Evolutionary conservation across 2,888 invertebrate species (phyloP).

Genomic region (Camptogramma bilineatum): DNA sequence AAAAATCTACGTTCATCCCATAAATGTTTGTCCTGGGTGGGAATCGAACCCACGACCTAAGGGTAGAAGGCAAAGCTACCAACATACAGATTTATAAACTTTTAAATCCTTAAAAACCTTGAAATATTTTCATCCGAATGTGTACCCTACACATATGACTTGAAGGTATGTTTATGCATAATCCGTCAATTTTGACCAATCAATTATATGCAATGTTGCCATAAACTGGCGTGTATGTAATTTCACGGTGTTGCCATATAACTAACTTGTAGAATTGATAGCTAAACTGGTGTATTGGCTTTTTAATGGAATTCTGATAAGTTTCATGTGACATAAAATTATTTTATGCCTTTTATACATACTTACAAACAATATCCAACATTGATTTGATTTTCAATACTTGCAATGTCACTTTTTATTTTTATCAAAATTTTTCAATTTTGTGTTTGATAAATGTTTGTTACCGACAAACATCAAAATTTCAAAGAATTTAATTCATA

Average conservation of each 20-base stretch:
- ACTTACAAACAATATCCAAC: slow-evolving; percentile 30
- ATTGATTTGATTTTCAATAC: slow-evolving; percentile 25
- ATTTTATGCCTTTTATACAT: slow-evolving; percentile 22
- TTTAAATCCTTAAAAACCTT: no score
- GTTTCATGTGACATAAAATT: slow-evolving; percentile 36
- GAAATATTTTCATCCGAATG: no score
- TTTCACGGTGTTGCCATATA: slow-evolving; percentile 57
- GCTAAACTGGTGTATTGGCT: slow-evolving; percentile 55
- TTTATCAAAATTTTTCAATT: neutral
- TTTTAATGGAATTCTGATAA: slow-evolving; percentile 58
- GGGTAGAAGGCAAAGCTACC: no score
- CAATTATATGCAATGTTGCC: slow-evolving; percentile 46
- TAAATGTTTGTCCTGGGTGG: no score
- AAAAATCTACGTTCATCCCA: no score
- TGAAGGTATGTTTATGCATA: neutral
- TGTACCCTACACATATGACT: no score
- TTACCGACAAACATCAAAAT: no score
- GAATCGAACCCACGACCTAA: no score
- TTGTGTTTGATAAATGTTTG: neutral
- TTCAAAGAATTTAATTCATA: no score
- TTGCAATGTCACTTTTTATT: slow-evolving; percentile 1
- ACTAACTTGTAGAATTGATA: slow-evolving; percentile 52
- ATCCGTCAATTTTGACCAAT: slow-evolving; percentile 23
- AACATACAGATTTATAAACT: no score
- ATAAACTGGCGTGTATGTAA: slow-evolving; percentile 53